Base-by-base conservation (phyloP, 2,113 vertebrate species). In the Amblyopsis rosae region DNA sequence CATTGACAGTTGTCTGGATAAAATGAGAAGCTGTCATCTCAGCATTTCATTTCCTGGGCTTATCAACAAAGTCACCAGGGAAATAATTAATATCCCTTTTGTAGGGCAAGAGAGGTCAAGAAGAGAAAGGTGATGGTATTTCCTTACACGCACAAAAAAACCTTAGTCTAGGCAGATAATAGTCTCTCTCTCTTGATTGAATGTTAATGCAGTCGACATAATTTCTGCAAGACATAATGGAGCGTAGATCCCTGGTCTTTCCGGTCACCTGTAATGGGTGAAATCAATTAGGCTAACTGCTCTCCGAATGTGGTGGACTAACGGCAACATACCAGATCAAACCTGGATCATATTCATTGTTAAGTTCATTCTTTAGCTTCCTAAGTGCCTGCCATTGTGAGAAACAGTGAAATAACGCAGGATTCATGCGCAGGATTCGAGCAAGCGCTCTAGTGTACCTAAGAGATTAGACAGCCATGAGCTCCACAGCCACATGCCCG, bases 401-500 rank as follows among this genome's bases (percentile, higher is more conserved):
- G 59, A 49, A 75, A 81, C 48, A 59, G 70, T 62, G 55, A 70
- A 69, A 69, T 65, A 56, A 12, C 66, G 57, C 64, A 55, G 46
- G 8, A 13, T 62, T 73, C 75, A 69, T 26, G 26, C 26, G 26
- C 26, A 2, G 26, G 26, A 26, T 26, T 26, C 26, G 81, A 68
- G 64, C 69, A 15, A 82, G 65, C 76, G 64, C 76, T 71, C 82
- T 85, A 80, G 87, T 86, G 79, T 82, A 83, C 86, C 84, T 84
- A 82, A 82, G 75, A 86, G 89, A 89, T 91, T 87, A 91, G 81
- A 88, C 80, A 70, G 67, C 82, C 77, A 85, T 67, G 76, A 84
- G 80, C 85, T 87, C 85, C 83, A 79, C 84, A 77, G 79, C 86
- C 87, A 83, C 80, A 72, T 75, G 80, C 83, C 61, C 60, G 49